Evolutionary conservation across 2,113 vertebrate genomes (phyloP).

Genomic region (Microtus pennsylvanicus): DNA sequence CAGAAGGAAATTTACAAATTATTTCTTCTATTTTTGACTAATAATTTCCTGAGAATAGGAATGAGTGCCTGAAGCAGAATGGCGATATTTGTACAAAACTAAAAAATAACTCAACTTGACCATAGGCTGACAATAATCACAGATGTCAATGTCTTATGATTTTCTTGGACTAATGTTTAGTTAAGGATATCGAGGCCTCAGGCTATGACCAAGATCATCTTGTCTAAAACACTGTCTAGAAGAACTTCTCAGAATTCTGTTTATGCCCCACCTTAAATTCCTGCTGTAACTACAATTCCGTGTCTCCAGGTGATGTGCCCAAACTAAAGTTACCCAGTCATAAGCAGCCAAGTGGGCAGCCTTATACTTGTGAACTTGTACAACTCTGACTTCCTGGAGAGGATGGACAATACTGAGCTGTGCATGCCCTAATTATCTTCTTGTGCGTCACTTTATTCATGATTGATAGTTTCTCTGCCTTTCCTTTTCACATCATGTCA

Average conservation of each 20-base stretch:
- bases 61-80: slow-evolving; percentile 20
- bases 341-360: not conserved
- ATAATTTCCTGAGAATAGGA: slow-evolving; percentile 28
- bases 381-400: not conserved
- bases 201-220: slow-evolving; percentile 34
- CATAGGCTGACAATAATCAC: slow-evolving; percentile 55
- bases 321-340: not conserved
- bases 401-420: not conserved
- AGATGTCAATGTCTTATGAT: slow-evolving; percentile 32
- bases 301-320: not conserved
- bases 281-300: not conserved
- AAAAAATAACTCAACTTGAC: slow-evolving; percentile 38
- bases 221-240: slow-evolving; percentile 11
- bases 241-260: slow-evolving; percentile 51
- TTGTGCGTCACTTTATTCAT: not conserved
- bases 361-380: not conserved
- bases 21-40: not conserved
- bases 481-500: not conserved
- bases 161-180: slow-evolving; percentile 65
- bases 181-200: slow-evolving; percentile 32
- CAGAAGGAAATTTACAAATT: not conserved
- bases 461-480: not conserved
- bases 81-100: slow-evolving; percentile 17
- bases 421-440: not conserved
- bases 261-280: not conserved